Evolutionary conservation across 2,113 vertebrate species (phyloP).

Genomic region (Perccottus glenii): DNA sequence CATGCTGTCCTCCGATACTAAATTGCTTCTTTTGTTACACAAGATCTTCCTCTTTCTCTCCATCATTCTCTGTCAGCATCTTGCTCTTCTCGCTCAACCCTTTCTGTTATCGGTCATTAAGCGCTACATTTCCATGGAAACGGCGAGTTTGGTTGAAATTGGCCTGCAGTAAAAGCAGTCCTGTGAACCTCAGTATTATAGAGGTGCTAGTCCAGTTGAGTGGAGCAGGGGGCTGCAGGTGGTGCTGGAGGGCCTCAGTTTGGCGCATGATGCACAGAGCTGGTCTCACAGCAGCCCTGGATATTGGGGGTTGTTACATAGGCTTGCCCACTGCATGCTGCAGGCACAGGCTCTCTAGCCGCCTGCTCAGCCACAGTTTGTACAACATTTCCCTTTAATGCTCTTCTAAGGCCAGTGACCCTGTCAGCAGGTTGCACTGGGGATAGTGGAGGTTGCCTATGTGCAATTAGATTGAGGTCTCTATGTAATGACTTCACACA

Average conservation of each 20-base stretch:
- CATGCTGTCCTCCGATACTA: constrained; percentile 78
- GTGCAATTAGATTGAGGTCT: constrained; percentile 68
- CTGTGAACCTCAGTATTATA: constrained; percentile 60
- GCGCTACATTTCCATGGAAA: constrained; percentile 80
- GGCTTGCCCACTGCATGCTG: constrained; percentile 7
- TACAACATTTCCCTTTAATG: constrained; percentile 35
- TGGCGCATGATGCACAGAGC: background rate
- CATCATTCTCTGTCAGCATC: constrained; percentile 59
- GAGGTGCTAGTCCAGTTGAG: constrained; percentile 54
- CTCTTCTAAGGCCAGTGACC: constrained; percentile 60
- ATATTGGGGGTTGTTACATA: constrained; percentile 30
- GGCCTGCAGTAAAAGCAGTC: constrained; percentile 63
- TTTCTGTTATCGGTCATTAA: constrained; percentile 79
- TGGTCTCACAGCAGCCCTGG: background rate
- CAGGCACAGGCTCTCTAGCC: constrained; percentile 25
- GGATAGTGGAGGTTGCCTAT: constrained; percentile 39
- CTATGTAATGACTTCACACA: constrained; percentile 68
- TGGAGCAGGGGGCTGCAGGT: constrained; percentile 37
- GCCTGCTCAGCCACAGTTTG: constrained; percentile 47
- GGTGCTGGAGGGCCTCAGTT: background rate
- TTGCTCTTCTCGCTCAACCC: constrained; percentile 50
- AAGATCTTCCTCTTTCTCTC: constrained; percentile 66
- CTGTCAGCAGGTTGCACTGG: constrained; percentile 63
- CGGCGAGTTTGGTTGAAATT: constrained; percentile 71
- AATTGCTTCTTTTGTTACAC: constrained; percentile 81